A percentile compares a stretch with the other conserved stretches of the same genome.
Conservation (phyloP, 1,140 invertebrate genomes). For the Drosophila sproati region DNA sequence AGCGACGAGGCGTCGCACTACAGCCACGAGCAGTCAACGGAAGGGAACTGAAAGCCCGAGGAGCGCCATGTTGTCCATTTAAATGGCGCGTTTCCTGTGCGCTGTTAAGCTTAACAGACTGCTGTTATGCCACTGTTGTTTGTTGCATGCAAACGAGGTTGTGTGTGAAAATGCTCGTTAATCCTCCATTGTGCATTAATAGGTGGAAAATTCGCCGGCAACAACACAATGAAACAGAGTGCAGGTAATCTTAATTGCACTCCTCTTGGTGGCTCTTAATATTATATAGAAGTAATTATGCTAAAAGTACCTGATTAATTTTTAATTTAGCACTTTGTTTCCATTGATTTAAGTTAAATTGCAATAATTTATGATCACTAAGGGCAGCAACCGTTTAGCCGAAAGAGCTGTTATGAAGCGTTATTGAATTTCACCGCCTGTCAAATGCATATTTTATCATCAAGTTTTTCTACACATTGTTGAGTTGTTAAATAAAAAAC, state of each 20-base stretch:
- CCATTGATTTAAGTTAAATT: constrained; percentile 52
- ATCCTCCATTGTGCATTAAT: constrained; percentile 29
- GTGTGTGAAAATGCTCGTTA: neutral
- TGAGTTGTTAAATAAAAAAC: constrained; percentile 15
- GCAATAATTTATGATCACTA: constrained; percentile 42
- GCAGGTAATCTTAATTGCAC: constrained; percentile 19
- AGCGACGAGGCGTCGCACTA: constrained; percentile 13
- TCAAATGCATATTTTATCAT: constrained; percentile 77
- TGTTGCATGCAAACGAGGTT: neutral
- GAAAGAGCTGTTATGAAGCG: constrained; percentile 1
- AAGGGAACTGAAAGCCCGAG: constrained; percentile 53
- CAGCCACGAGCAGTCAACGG: constrained; percentile 38
- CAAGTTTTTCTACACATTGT: constrained; percentile 30
- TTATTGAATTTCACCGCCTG: constrained; percentile 70
- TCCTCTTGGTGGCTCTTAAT: neutral
- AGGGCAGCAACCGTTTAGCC: neutral
- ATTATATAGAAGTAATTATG: neutral
- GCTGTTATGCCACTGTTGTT: constrained; percentile 23
- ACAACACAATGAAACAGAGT: constrained; percentile 44
- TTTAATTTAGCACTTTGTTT: constrained; percentile 7
- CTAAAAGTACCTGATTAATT: neutral
- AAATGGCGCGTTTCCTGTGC: constrained; percentile 28
- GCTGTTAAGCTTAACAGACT: constrained; percentile 31
- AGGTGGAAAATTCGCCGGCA: constrained; percentile 38
- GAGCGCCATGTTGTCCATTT: constrained; percentile 34